phyloP scores from a whole-genome alignment of 2,888 invertebrate species.

The Eupithecia dodoneata region DNA sequence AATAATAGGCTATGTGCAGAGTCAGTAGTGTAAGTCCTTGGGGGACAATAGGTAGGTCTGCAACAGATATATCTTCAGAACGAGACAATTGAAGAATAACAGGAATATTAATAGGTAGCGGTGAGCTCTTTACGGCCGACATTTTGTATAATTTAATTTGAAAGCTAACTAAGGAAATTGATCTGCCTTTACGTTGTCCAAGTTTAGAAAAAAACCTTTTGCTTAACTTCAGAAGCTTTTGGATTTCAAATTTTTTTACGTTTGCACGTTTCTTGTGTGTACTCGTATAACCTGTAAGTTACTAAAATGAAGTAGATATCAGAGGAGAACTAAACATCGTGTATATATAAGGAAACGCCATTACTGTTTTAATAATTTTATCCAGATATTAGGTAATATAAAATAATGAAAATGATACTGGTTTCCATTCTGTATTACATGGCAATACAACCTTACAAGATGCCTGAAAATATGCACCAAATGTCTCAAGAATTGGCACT shows the following conservation, averaged over 20 bases:
- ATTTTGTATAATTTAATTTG: constrained; percentile 42
- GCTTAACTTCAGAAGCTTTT: neutral
- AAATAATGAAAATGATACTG: neutral
- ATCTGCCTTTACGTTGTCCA: constrained; percentile 1
- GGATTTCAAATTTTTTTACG: neutral
- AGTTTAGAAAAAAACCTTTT: neutral
- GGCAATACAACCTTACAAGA: neutral
- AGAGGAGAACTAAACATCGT: neutral
- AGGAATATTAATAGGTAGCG: constrained; percentile 72
- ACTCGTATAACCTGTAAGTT: neutral
- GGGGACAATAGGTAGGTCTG: constrained; percentile 79
- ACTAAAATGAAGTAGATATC: neutral
- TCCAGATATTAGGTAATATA: neutral
- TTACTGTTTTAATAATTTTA: neutral
- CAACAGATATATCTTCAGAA: constrained; percentile 75
- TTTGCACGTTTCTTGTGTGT: neutral
- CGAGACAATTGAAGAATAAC: constrained; percentile 79
- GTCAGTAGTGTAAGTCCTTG: constrained; percentile 72
- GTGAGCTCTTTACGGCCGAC: constrained; percentile 51
- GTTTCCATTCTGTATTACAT: neutral
- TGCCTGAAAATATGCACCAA: constrained; percentile 16
- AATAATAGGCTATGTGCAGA: constrained; percentile 67
- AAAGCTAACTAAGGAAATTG: constrained; percentile 21
- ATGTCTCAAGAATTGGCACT: constrained; percentile 14
- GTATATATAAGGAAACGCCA: neutral